Conservation (phyloP, 2,797 vertebrate genomes). For the Cossypha heuglini region DNA sequence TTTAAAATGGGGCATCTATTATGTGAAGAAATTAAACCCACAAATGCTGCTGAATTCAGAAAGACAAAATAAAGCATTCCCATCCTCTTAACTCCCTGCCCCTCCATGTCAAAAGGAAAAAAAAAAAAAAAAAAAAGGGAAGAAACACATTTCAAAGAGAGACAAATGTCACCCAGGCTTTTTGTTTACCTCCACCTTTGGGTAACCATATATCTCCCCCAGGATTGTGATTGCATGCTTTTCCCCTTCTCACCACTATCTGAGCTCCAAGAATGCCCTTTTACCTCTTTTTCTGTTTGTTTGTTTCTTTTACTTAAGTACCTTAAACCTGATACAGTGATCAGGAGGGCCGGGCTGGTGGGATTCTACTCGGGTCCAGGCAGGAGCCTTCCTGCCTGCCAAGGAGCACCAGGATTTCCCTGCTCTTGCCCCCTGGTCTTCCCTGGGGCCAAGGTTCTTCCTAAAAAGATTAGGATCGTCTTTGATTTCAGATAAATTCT, state of each 20-base stretch:
- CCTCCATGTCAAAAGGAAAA: neutral
- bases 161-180: neutral
- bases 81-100: neutral
- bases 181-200: neutral
- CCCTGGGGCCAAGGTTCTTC: neutral
- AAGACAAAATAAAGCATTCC: neutral
- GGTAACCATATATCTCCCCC: neutral
- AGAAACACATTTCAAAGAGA: neutral
- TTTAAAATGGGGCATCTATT: neutral
- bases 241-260: neutral
- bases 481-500: neutral
- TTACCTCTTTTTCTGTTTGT: conserved; percentile 14
- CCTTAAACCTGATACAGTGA: neutral
- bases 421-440: neutral
- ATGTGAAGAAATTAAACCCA: neutral
- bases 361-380: neutral
- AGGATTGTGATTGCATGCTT: neutral
- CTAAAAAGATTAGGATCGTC: neutral
- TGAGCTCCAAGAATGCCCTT: neutral
- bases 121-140: neutral
- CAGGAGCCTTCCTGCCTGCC: neutral
- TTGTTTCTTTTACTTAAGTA: conserved; percentile 11
- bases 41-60: neutral
- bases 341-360: neutral
- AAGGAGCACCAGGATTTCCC: neutral